Evolutionary conservation across 2,113 vertebrate species (phyloP), one percentile per base, ranked within the genome.

Genomic region (Sylvilagus bachmani): DNA sequence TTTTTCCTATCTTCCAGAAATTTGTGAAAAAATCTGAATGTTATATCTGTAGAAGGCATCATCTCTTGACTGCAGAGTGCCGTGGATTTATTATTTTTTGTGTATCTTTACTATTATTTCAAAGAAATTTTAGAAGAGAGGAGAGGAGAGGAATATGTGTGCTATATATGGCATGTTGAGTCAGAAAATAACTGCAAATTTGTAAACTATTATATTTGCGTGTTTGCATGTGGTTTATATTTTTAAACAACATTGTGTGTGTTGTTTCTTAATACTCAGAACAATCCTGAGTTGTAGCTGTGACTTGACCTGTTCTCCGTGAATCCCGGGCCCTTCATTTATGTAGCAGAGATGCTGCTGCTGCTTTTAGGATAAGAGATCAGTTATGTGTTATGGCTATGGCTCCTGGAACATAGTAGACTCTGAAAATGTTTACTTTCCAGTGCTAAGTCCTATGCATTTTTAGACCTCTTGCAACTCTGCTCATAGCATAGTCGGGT

Each of bases 71-170:
- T 86, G 33, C n/a, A 67, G 0, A 10, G 36, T 36, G 17, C 62
- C 24, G 25, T 79, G 49, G 16, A 33, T 90, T 91, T 86, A 9
- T 71, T 74, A 38, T 49, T 77, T n/a, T 66, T 38, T 27, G 16
- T 91, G 33, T 82, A 49, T 7, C 13, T 92, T 95, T 62, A 83
- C 51, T 73, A 33, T 58, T 93, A 67, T 81, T 66, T 92, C 71
- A 77, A 87, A 90, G 64, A 31, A 33, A 75, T 67, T 90, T 75
- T 49, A 25, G 75, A 33, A 84, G 24, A 70, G 79, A 95, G 49
- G 10, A 25, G 75, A 33, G 80, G 24, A 70, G 79, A 95, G 49
- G 10, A 93, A 81, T 80, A 80, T 58, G 4, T 91, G 2, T 58
- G 3, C 24, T 83, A 91, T 83, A 19, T 36, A 83, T 25, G 51